Evolutionary conservation across 2,113 vertebrate species (phyloP), one percentile per base, ranked within the genome.

Genomic region (Bagarius yarrelli): DNA sequence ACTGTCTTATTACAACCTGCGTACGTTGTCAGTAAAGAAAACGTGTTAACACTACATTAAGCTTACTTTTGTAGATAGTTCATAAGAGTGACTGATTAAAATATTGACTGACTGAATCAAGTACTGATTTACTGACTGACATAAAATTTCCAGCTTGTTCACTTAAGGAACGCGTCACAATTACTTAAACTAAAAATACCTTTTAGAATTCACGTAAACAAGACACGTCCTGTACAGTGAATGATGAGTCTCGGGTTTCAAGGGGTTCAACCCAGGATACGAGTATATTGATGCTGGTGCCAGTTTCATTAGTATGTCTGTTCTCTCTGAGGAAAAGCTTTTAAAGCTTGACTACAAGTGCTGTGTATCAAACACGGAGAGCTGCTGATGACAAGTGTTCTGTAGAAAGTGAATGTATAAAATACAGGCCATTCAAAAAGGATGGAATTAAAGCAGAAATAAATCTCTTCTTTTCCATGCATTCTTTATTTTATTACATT

Each of bases 311-410:
- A 67, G 21, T 23, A 14, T 76, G 16, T 40, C 75, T 32, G 59
- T 60, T 47, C 15, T 76, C 56, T 25, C n/a, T 50, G 40, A 21
- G n/a, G 11, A 34, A 50, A 57, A 78, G 44, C n/a, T 11, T 72
- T 14, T 63, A 47, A 63, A 27, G 61, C 34, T 40, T 72, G 47
- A 72, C 83, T 79, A 59, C 56, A 78, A 60, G 73, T 74, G 11
- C 44, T 47, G 44, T 40, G 52, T 55, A 76, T 78, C 79, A 74
- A 19, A 57, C 36, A 36, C 36, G 36, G 44, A 34, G 56, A 52
- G 78, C 55, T 47, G 23, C 8, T 32, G 67, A 71, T 30, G 76
- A 73, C 2, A 16, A 27, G 25, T 78, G 50, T 27, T 59, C 66
- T 60, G 67, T 72, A 34, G 11, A 59, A 36, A 50, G 11, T 9